Conservation (phyloP, 2,888 invertebrate genomes). For the Sialis fuliginosa region DNA sequence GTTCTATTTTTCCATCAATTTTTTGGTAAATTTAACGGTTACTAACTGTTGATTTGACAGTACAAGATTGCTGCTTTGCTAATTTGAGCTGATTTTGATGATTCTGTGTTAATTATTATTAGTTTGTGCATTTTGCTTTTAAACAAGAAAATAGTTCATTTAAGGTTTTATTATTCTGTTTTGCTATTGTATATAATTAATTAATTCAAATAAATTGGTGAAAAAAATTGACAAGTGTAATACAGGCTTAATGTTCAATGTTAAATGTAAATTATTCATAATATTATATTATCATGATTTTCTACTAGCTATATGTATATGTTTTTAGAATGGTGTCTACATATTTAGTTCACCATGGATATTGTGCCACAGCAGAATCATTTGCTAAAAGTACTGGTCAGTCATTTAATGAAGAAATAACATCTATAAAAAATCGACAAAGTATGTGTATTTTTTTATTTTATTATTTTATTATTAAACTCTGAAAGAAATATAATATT, state of each 20-base stretch:
- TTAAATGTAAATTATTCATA: constrained; percentile 1
- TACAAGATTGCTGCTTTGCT: no score
- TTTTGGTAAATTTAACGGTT: no score
- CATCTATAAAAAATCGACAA: constrained; percentile 91
- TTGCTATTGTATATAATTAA: no score
- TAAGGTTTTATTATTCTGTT: no score
- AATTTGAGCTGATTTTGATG: no score
- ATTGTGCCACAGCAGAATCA: constrained; percentile 89
- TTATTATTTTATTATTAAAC: background rate
- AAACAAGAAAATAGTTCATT: no score
- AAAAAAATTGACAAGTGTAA: constrained; percentile 1
- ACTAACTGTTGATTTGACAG: no score
- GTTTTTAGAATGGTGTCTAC: constrained; percentile 80
- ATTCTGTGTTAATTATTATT: no score
- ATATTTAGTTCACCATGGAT: constrained; percentile 96
- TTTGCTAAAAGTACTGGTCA: constrained; percentile 84
- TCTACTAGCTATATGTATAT: background rate
- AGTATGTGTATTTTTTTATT: constrained; percentile 36
- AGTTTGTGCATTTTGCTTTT: no score
- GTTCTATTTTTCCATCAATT: no score
- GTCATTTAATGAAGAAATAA: constrained; percentile 78
- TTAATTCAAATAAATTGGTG: background rate
- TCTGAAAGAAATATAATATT: no score
- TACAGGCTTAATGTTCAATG: background rate
- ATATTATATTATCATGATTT: background rate